Evolutionary conservation across 2,888 invertebrate genomes (phyloP).

Genomic region (Lysandra bellargus): DNA sequence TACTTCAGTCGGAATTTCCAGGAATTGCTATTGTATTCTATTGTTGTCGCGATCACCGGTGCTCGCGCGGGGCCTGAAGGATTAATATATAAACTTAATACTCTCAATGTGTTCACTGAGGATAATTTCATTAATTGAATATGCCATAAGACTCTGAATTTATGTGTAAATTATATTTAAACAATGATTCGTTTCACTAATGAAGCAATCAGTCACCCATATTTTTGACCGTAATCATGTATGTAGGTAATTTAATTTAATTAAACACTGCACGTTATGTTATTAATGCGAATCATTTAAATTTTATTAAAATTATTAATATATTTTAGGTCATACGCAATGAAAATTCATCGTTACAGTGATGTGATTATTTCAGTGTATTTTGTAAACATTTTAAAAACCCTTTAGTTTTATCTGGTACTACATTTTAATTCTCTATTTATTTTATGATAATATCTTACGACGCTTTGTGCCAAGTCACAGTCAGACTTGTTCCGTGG

Average conservation of each 20-base stretch:
- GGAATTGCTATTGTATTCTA: too few relatives aligned
- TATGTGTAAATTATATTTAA: neutral
- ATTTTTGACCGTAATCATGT: constrained; percentile 17
- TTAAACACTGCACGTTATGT: constrained; percentile 16
- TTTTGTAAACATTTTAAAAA: neutral
- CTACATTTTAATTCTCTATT: too few relatives aligned
- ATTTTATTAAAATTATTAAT: constrained; percentile 12
- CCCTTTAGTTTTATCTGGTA: too few relatives aligned
- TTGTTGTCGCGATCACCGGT: too few relatives aligned
- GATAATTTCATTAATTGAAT: neutral
- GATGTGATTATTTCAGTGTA: neutral
- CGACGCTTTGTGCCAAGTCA: too few relatives aligned
- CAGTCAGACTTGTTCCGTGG: too few relatives aligned
- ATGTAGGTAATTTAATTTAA: constrained; percentile 15
- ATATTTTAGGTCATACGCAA: neutral
- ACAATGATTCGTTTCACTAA: constrained; percentile 7
- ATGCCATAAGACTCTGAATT: neutral
- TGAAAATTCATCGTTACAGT: constrained; percentile 1
- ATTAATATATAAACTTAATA: too few relatives aligned
- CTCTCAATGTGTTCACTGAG: too few relatives aligned
- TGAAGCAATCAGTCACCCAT: constrained; percentile 21
- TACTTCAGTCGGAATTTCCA: too few relatives aligned
- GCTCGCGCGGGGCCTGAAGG: too few relatives aligned
- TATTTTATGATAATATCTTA: too few relatives aligned
- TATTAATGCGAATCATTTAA: constrained; percentile 21